A percentile compares a stretch with the other conserved stretches of the same genome.
Evolutionary conservation across 2,797 vertebrate species (phyloP).

Genomic region (Lagocephalus sceleratus): DNA sequence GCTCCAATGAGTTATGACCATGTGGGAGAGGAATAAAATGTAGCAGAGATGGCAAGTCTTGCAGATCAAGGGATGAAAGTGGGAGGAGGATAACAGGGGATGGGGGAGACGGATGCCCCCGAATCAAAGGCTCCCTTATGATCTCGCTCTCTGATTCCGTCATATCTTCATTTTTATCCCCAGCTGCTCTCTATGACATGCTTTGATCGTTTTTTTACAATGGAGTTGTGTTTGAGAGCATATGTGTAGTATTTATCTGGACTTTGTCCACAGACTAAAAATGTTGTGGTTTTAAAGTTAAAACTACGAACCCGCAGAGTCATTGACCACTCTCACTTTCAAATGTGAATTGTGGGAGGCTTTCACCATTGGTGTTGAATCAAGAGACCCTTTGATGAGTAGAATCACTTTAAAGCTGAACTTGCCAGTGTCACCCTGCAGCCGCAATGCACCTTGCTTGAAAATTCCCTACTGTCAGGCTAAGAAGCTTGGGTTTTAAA

Average conservation of each 20-base stretch:
- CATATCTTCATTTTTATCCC: slow-evolving; percentile 5
- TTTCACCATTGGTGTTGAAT: slow-evolving; percentile 26
- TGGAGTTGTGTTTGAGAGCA: slow-evolving; percentile 10
- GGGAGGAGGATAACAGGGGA: slow-evolving; percentile 12
- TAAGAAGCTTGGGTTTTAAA: neutral
- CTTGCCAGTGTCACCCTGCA: slow-evolving; percentile 24
- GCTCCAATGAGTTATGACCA: slow-evolving; percentile 51
- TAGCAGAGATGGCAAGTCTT: slow-evolving; percentile 13
- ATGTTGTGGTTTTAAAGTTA: slow-evolving; percentile 12
- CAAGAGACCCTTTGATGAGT: slow-evolving; percentile 51
- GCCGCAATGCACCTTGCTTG: slow-evolving; percentile 17
- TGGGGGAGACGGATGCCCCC: neutral
- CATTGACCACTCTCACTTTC: slow-evolving; percentile 16
- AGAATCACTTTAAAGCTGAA: slow-evolving; percentile 54
- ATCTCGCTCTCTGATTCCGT: slow-evolving; percentile 12
- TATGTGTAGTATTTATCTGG: slow-evolving; percentile 29
- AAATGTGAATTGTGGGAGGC: slow-evolving; percentile 28
- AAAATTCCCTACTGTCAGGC: slow-evolving; percentile 7
- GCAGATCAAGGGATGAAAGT: slow-evolving; percentile 15
- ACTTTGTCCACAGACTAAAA: slow-evolving; percentile 23
- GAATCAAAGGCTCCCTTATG: slow-evolving; percentile 25
- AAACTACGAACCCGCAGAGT: slow-evolving; percentile 31
- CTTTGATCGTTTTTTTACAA: slow-evolving; percentile 37
- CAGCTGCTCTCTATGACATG: neutral
- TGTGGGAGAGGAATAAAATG: slow-evolving; percentile 30